Evolutionary conservation across 1,140 invertebrate genomes (phyloP), one percentile per base, ranked within the genome.

Genomic region (Pseudomyrmex concolor): DNA sequence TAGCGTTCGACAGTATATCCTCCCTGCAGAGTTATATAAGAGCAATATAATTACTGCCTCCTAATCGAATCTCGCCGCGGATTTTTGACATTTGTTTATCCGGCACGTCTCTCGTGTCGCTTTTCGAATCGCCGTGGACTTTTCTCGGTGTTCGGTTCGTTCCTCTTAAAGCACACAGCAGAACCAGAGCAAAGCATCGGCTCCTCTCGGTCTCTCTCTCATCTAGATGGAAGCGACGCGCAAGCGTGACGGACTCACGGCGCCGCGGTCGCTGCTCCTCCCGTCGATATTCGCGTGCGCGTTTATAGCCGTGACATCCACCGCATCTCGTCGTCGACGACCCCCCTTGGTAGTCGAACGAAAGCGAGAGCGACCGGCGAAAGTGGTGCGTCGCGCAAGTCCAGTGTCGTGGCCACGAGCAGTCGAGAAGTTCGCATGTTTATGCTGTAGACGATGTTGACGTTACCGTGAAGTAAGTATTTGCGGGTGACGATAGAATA

Each of bases 371-470:
- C 60, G 45, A 13, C 54, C 54, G 62, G 86, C 83, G 86, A 87
- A 87, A 87, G 86, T 87, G 85, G 73, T 45, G 13, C 63, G 81
- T 48, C 81, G 86, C 86, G 86, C 86, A 87, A 84, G 77, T 85
- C 84, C 81, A 83, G 73, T 77, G 57, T 78, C 74, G 74, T 34
- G 34, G 10, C 48, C 34, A 54, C 19, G 34, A 34, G 19, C 17
- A 17, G 25, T 19, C 9, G 13, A 19, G 63, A 77, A 48, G 43
- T 25, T 7, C 51, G 63, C 15, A 34, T 17, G 19, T 57, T 7
- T 45, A 22, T 15, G 4, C 34, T 34, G 34, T 34, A 5, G 50
- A 66, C 1, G 50, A 9, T 66, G n/a, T 34, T 22, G 17, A 45
- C 22, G 50, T 19, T 45, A 68, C 34, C 34, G 63, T 78, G 67